Base-by-base conservation (phyloP, 1,140 invertebrate genomes). In the Pteromalus puparum region DNA sequence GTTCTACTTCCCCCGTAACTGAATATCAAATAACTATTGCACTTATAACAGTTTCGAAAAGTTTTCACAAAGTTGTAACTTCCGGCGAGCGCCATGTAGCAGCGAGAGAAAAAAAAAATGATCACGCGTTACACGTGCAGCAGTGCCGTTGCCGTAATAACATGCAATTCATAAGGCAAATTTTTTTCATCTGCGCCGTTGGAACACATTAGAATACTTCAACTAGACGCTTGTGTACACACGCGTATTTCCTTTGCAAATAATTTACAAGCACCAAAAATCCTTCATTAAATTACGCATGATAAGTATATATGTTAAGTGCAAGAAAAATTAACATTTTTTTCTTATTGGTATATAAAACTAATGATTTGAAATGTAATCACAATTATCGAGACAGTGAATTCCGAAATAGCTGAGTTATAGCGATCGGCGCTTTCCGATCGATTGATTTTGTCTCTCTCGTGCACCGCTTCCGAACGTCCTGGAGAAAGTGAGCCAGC, bases 111-210 rank as follows among this genome's bases (percentile, higher is more conserved):
- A 3, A 61, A 61, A 61, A 61, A 61, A 61, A 61, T 6, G 18
- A 61, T n/a, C 53, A 18, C 18, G 21, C 18, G 53, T 61, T 61
- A 61, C 18, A 61, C 21, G 21, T 48, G 24, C 5, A 53, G 28
- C 75, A n/a, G 30, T 30, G 6, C 65, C 1, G 53, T 81, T 30
- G 6, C 65, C 1, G 53, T 81, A 82, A 82, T 82, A 65, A 75
- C 53, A 42, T 65, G n/a, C 72, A 61, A 82, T 75, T 82, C 34
- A 10, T 48, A 61, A 81, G 18, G 72, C 53, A 67, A 75, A 82
- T 65, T 75, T 74, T 80, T 65, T 67, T 82, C 4, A 1, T 42
- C 28, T 21, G 24, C 30, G 53, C 28, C 24, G 46, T 61, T 70
- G 10, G 18, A 42, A 75, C 38, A 67, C 38, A 82, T 82, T 75